Percentiles rank a stretch among this genome's conserved stretches.
phyloP scores from a whole-genome alignment of 1,140 invertebrate genomes.

The Brachionus angularis region DNA sequence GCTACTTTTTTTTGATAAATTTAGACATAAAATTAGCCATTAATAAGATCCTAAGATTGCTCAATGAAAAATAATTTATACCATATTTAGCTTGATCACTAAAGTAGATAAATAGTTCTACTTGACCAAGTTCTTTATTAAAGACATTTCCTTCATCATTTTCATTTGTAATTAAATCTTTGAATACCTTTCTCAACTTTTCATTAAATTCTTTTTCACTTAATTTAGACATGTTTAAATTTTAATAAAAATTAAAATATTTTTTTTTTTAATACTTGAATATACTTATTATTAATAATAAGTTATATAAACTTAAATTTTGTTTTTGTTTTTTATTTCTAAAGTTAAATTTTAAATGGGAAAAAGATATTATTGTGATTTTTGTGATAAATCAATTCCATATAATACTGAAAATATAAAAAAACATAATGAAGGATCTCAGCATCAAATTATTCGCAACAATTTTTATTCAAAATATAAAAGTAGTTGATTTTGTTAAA shows the following conservation, averaged over 20 bases:
- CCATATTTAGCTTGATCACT: background rate
- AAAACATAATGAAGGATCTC: slow-evolving; percentile 36
- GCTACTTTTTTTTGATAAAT: slow-evolving; percentile 3
- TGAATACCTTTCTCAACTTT: slow-evolving; percentile 1
- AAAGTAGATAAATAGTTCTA: background rate
- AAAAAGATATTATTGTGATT: slow-evolving; percentile 43
- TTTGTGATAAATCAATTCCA: slow-evolving; percentile 39
- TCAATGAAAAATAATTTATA: slow-evolving; percentile 18
- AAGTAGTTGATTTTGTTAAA: background rate
- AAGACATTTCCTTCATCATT: background rate
- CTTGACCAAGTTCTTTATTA: background rate
- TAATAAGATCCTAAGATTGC: background rate
- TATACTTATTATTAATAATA: background rate
- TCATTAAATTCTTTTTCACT: slow-evolving; percentile 17
- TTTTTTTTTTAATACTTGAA: background rate
- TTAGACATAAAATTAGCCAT: slow-evolving; percentile 2
- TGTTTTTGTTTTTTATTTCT: background rate
- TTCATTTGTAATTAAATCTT: background rate
- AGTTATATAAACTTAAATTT: slow-evolving; percentile 15
- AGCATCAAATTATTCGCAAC: background rate
- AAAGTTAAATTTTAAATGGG: slow-evolving; percentile 29
- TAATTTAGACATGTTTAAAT: background rate
- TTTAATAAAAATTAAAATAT: background rate
- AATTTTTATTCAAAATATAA: slow-evolving; percentile 22
- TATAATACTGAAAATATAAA: background rate